Conservation (phyloP, 2,888 invertebrate genomes). For the Euplagia quadripunctaria region DNA sequence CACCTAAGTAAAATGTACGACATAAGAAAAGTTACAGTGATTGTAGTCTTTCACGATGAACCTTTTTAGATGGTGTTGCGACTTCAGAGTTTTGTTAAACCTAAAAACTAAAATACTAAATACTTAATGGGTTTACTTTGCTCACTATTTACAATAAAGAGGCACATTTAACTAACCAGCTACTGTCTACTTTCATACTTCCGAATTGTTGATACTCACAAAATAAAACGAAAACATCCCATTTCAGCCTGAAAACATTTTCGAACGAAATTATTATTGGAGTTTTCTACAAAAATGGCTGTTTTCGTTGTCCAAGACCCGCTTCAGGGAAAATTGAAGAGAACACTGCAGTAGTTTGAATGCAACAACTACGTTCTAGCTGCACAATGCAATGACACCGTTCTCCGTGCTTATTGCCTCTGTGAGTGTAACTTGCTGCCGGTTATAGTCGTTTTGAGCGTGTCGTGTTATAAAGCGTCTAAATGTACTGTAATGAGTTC, state of each 20-base stretch:
- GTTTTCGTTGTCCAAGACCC: conserved; percentile 45
- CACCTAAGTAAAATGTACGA: not conserved
- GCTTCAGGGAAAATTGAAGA: conserved; percentile 53
- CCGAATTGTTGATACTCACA: conserved; percentile 35
- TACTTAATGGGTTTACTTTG: not conserved
- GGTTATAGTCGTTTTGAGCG: conserved; percentile 30
- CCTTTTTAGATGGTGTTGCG: not conserved
- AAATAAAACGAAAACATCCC: conserved; percentile 23
- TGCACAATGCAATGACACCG: conserved; percentile 50
- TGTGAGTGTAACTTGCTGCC: conserved; percentile 28
- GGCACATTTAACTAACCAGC: not conserved
- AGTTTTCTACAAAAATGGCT: conserved; percentile 49
- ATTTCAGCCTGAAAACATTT: conserved; percentile 42
- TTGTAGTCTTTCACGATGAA: not conserved
- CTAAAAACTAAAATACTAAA: not conserved
- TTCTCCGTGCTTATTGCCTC: conserved; percentile 45
- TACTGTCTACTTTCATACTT: conserved; percentile 11
- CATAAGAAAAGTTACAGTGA: not conserved
- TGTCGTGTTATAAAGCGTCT: conserved; percentile 26
- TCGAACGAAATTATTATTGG: conserved; percentile 49
- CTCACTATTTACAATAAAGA: not conserved
- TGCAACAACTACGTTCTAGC: conserved; percentile 39
- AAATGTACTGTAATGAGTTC: conserved; percentile 34
- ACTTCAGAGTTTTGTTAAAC: not conserved
- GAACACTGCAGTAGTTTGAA: conserved; percentile 45